Evolutionary conservation across 2,797 vertebrate species (phyloP).

Genomic region (Pseudochaenichthys georgianus): DNA sequence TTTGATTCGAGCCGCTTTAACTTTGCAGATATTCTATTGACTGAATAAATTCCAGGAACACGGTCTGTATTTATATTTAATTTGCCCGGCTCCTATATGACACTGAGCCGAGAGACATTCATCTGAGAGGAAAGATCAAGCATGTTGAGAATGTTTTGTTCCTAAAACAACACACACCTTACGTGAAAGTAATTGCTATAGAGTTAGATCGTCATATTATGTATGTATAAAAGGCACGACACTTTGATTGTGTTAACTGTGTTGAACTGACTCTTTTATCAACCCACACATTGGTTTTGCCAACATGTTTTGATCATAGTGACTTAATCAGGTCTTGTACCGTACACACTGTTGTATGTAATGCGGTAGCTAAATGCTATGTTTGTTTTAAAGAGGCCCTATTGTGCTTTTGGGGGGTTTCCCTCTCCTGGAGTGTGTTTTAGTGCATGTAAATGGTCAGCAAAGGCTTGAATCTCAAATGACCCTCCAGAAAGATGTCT

Average conservation of each 20-base stretch:
- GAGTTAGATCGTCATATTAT: constrained; percentile 36
- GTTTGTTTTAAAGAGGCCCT: neutral
- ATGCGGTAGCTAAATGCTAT: constrained; percentile 18
- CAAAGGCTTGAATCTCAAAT: no score
- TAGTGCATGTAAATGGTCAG: no score
- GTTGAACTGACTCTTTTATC: constrained; percentile 51
- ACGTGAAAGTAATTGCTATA: constrained; percentile 20
- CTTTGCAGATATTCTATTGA: constrained; percentile 74
- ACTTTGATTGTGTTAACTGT: constrained; percentile 46
- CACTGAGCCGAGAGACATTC: constrained; percentile 21
- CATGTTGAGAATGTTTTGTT: constrained; percentile 33
- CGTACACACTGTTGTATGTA: neutral
- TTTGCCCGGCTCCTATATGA: constrained; percentile 33
- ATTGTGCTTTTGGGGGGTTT: no score
- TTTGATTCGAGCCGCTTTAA: constrained; percentile 72
- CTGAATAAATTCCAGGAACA: constrained; percentile 48
- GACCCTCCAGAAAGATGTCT: no score
- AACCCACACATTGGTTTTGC: constrained; percentile 25
- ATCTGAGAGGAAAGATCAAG: constrained; percentile 45
- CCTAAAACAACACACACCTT: neutral
- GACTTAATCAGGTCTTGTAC: neutral
- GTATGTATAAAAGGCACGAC: neutral
- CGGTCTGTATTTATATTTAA: constrained; percentile 52
- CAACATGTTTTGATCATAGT: constrained; percentile 21
- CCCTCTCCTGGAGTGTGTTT: no score